These are phyloP conservation scores for Phalera bucephala DNA, from an alignment of 2,888 invertebrate genomes.

Conservation along the genomic window DNA sequence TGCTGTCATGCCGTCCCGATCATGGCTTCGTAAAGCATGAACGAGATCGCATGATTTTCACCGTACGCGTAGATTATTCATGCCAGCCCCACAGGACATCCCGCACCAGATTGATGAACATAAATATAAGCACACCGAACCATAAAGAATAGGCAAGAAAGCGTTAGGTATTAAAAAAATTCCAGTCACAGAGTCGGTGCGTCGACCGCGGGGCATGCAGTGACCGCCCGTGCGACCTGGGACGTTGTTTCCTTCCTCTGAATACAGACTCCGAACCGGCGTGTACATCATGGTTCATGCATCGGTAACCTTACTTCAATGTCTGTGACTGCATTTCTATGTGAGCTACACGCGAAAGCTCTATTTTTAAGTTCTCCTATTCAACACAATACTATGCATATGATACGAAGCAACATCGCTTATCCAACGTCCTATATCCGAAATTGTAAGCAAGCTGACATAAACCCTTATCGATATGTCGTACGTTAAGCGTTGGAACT, in stretches of 20 bases:
- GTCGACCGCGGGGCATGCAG: constrained; percentile 55
- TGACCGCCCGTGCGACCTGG: constrained; percentile 26
- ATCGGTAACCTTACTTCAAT: constrained; percentile 5
- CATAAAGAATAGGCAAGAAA: constrained; percentile 74
- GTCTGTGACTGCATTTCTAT: constrained; percentile 74
- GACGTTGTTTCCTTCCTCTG: constrained; percentile 41
- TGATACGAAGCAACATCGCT: constrained; percentile 66
- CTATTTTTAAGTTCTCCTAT: constrained; percentile 42
- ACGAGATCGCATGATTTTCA: too few species aligned
- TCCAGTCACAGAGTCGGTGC: constrained; percentile 69
- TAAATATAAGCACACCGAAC: constrained; percentile 78
- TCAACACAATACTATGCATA: constrained; percentile 46
- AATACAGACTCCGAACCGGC: constrained; percentile 67
- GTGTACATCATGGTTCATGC: constrained; percentile 8
- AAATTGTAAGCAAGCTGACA: constrained; percentile 43
- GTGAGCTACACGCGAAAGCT: constrained; percentile 67
- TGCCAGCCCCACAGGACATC: constrained; percentile 16
- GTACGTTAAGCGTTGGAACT: constrained; percentile 32
- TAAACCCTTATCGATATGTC: constrained; percentile 21
- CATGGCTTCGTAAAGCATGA: too few species aligned
- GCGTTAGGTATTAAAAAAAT: constrained; percentile 71
- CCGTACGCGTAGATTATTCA: too few species aligned
- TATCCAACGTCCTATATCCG: constrained; percentile 46
- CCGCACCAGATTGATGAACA: constrained; percentile 42
- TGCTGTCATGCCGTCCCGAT: too few species aligned